These are phyloP conservation scores for Pogona vitticeps DNA, from an alignment of 2,113 vertebrate genomes.

Conservation along the genomic window DNA sequence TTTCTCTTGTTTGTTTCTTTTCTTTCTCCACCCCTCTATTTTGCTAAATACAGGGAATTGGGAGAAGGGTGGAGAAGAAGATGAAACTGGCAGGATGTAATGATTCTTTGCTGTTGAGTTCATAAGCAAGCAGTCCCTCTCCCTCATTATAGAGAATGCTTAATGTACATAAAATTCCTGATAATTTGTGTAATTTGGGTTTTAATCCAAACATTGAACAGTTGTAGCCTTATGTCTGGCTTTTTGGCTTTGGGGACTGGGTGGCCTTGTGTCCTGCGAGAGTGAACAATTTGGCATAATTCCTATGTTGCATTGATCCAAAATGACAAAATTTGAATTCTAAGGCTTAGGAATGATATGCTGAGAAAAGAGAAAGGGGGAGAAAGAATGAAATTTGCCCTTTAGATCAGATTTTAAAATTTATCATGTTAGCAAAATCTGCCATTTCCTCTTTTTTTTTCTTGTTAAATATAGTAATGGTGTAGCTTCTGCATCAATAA, in stretches of 20 bases:
- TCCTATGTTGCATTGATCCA: conserved; percentile 5
- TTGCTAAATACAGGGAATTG: background rate
- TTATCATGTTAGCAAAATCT: background rate
- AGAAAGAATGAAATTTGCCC: conserved; percentile 13
- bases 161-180: conserved; percentile 35
- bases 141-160: conserved; percentile 11
- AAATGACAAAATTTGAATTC: background rate
- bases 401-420: background rate
- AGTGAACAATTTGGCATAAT: conserved; percentile 16
- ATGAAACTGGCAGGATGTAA: background rate
- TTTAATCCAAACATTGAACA: conserved; percentile 35
- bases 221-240: background rate
- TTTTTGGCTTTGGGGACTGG: background rate
- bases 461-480: background rate
- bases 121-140: background rate
- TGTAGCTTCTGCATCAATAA: background rate
- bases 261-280: conserved; percentile 19
- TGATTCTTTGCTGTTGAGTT: background rate
- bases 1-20: background rate
- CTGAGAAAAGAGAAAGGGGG: background rate
- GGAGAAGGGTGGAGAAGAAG: conserved; percentile 10
- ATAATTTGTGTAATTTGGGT: conserved; percentile 7
- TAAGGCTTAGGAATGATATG: background rate
- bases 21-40: background rate
- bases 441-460: background rate